Evolutionary conservation across 2,888 invertebrate species (phyloP), one percentile per base, ranked within the genome.

Genomic region (Ichneumoninae sp.): DNA sequence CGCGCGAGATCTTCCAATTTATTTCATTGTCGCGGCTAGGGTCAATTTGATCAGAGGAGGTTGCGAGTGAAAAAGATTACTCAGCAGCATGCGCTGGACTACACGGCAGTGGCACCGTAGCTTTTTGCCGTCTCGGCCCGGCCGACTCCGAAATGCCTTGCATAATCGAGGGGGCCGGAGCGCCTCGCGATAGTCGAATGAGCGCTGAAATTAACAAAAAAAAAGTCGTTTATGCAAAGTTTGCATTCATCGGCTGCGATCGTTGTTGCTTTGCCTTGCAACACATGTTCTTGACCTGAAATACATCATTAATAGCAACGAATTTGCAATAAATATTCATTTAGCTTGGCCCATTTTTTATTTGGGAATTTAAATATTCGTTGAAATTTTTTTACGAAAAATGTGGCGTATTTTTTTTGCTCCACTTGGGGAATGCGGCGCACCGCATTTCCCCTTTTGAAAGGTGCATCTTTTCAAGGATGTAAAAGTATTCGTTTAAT

Each of bases 1-100:
- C 81, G 44, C 66, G 44, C 83, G 87, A 87, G 89, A 89, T 86
- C 90, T 88, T 88, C 83, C 90, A 91, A 91, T 91, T 91, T 89
- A 87, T 88, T 88, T 90, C 89, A 91, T 91, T 87, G 88, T 83
- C 89, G 44, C 44, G 83, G 82, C 85, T 88, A 87, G 89, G 91
- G 91, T 91, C 90, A 91, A 91, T 88, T 91, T 89, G 87, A 91
- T 91, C 89, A 91, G 82, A 62, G 82, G 86, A 87, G 90, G 89
- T 90, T 87, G 81, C 81, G 62, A 75, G 80, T 36, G 13, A 33
- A 54, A 74, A 81, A 70, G 69, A 76, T 75, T 81, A 70, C 66
- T 80, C 80, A 80, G 65, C 76, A 65, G 65, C 44, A 22, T 22
- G n/a, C 36, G n/a, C 13, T 13, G 33, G 10, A 16, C 36, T 19